Evolutionary conservation across 1,140 invertebrate genomes (phyloP), one percentile per base, ranked within the genome.

Genomic region (Drosophila punjabiensis): DNA sequence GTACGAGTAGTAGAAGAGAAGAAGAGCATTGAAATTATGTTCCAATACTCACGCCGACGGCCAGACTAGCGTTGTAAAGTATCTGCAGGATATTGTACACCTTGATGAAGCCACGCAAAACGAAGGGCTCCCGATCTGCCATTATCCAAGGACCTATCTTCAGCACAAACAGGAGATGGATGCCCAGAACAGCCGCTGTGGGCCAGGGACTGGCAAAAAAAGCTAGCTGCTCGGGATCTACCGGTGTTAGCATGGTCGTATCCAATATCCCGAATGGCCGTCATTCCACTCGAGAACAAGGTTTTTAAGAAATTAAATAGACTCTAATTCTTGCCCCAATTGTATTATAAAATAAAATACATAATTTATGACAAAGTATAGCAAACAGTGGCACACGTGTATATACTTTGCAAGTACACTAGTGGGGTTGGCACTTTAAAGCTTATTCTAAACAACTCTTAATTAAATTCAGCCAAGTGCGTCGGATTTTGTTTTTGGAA

Each of bases 61-160:
- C 13, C 0, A 83, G 13, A 4, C 33, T 2, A 2, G n/a, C 28
- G 20, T 87, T 91, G 48, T 64, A 81, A 1, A 76, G 2, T 4
- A 91, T 95, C 93, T 97, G 96, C 2, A 95, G 93, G 9, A 96
- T 93, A 81, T 98, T 98, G 93, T 99, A 99, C 5, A 96, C 60
- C 18, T 97, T 95, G 16, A 98, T 94, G 0, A 95, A 86, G 33
- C 95, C 43, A 70, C 96, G 96, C n/a, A 98, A 93, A n/a, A 96
- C 94, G 75, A 96, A 97, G 0, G 98, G 96, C 87, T 97, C 96
- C 63, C 96, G 94, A 75, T 97, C 95, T 75, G 95, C 94, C 98
- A 98, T 98, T 61, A 96, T 95, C 50, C 93, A 94, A 3, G 97
- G 97, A 1, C 97, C 97, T 30, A 94, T 88, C 53, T 80, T 81